phyloP scores from a whole-genome alignment of 2,797 vertebrate genomes.

The Odontamblyopus rebecca region DNA sequence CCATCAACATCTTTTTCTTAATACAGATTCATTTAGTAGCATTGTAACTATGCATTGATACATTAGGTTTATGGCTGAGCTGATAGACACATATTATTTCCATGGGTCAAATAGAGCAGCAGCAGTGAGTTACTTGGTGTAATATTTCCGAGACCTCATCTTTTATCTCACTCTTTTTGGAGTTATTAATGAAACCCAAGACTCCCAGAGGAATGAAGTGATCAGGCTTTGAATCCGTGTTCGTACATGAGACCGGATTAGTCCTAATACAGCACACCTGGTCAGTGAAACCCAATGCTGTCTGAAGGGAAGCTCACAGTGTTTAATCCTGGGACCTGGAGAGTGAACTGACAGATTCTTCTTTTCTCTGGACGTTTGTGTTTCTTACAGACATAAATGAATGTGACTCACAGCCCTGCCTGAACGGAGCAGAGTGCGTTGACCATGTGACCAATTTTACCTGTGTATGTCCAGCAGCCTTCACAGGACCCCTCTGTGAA shows the following conservation, averaged over 20 bases:
- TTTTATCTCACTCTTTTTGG: conserved; percentile 33
- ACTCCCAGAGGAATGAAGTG: conserved; percentile 50
- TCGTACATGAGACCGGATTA: conserved; percentile 69
- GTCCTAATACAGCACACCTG: conserved; percentile 73
- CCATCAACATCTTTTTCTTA: no score
- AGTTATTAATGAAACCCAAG: conserved; percentile 66
- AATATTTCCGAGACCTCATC: conserved; percentile 36
- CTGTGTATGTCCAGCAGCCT: conserved; percentile 82
- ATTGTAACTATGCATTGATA: not conserved
- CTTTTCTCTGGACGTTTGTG: conserved; percentile 18
- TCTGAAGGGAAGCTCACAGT: conserved; percentile 31
- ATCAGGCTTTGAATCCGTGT: conserved; percentile 52
- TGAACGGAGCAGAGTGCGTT: conserved; percentile 85
- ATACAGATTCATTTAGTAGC: not conserved
- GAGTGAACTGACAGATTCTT: conserved; percentile 25
- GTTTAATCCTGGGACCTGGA: conserved; percentile 38
- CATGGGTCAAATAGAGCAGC: conserved; percentile 36
- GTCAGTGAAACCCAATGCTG: conserved; percentile 60
- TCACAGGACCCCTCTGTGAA: conserved; percentile 86
- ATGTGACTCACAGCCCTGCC: conserved; percentile 86
- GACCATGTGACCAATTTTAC: conserved; percentile 83
- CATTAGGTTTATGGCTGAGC: conserved; percentile 39
- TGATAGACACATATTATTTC: conserved; percentile 46
- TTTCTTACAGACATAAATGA: conserved; percentile 82
- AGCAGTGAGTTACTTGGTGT: conserved; percentile 33